Evolutionary conservation across 2,797 vertebrate genomes (phyloP).

Genomic region (Australoheros facetus): DNA sequence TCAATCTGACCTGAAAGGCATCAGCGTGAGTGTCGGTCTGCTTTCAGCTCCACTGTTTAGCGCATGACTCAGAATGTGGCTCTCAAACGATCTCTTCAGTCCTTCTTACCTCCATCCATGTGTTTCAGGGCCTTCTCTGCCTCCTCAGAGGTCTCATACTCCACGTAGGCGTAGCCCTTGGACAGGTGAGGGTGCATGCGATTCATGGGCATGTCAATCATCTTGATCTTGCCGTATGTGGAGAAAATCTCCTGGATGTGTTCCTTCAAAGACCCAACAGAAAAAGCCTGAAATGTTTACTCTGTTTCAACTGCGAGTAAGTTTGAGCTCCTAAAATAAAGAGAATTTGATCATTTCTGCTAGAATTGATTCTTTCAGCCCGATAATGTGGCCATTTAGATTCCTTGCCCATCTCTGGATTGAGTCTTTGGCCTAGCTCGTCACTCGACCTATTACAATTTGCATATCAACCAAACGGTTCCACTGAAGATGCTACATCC

Average conservation of each 20-base stretch:
- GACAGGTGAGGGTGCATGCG: slow-evolving; percentile 90
- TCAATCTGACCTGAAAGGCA: slow-evolving; percentile 89
- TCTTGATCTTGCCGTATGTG: slow-evolving; percentile 93
- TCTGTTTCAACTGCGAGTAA: neutral
- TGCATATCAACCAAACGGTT: no score
- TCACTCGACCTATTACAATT: no score
- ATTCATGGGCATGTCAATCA: slow-evolving; percentile 94
- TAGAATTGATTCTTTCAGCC: neutral
- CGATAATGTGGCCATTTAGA: neutral
- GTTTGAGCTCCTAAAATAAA: neutral
- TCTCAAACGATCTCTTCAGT: neutral
- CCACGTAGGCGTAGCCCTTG: slow-evolving; percentile 92
- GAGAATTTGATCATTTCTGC: neutral
- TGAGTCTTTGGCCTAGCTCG: neutral
- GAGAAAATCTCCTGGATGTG: slow-evolving; percentile 97
- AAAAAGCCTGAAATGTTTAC: neutral
- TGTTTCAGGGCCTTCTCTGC: slow-evolving; percentile 93
- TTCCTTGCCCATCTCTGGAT: neutral
- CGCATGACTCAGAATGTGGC: neutral
- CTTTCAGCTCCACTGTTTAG: neutral
- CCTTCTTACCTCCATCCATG: slow-evolving; percentile 90
- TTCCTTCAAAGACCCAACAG: slow-evolving; percentile 77
- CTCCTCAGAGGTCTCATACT: slow-evolving; percentile 90
- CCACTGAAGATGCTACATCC: no score
- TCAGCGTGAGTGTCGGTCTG: neutral